Evolutionary conservation across 2,888 invertebrate genomes (phyloP).

Genomic region (Tineola bisselliella): DNA sequence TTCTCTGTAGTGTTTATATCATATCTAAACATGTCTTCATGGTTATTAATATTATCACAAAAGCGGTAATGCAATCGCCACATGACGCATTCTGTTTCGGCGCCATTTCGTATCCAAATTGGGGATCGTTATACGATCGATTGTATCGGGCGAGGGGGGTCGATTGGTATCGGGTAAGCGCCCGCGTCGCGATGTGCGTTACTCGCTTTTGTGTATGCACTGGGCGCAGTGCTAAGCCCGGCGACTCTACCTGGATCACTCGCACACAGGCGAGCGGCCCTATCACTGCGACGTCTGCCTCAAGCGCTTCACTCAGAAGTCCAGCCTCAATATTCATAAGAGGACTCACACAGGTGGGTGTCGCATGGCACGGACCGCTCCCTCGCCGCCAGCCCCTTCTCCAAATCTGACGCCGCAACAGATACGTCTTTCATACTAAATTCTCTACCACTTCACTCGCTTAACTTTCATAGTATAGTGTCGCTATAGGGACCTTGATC

Average conservation of each 20-base stretch:
- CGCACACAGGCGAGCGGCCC: slow-evolving; percentile 70
- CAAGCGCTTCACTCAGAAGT: slow-evolving; percentile 84
- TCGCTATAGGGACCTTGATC: background rate
- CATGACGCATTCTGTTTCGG: slow-evolving; percentile 39
- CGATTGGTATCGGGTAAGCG: slow-evolving; percentile 43
- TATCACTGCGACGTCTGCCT: slow-evolving; percentile 78
- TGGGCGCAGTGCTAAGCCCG: slow-evolving; percentile 65
- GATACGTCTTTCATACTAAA: background rate
- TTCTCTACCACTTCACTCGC: background rate
- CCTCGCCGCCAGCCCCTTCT: slow-evolving; percentile 36
- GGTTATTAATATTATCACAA: slow-evolving; percentile 64
- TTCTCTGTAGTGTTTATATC: slow-evolving; percentile 29
- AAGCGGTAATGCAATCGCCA: slow-evolving; percentile 68
- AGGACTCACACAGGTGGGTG: slow-evolving; percentile 77
- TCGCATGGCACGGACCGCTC: slow-evolving; percentile 55
- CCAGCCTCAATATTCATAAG: slow-evolving; percentile 83
- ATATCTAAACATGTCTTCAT: slow-evolving; percentile 53
- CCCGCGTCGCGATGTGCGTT: slow-evolving; percentile 64
- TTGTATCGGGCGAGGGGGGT: slow-evolving; percentile 20
- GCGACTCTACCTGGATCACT: slow-evolving; percentile 65
- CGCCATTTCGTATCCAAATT: slow-evolving; percentile 38
- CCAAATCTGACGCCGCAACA: slow-evolving; percentile 26
- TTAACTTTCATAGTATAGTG: slow-evolving; percentile 1
- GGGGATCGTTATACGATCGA: slow-evolving; percentile 24
- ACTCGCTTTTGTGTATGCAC: slow-evolving; percentile 69